These are phyloP conservation scores for Rhinoptilus africanus DNA, from an alignment of 2,113 vertebrate genomes.

Conservation along the genomic window DNA sequence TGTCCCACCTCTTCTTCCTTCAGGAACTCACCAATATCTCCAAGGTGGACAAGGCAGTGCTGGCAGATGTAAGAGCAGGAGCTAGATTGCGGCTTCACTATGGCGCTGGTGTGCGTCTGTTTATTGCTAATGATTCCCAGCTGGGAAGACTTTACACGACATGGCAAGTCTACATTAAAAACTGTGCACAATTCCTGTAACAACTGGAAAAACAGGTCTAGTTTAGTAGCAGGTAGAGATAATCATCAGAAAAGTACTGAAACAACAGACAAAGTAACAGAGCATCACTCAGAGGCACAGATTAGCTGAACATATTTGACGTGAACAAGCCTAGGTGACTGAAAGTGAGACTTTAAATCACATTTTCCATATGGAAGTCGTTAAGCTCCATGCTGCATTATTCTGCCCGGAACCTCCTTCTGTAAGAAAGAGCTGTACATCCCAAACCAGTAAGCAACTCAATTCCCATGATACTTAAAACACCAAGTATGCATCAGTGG, in stretches of 20 bases:
- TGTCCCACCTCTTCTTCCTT: neutral
- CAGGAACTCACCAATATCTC: slow-evolving; percentile 91
- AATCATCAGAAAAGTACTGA: neutral
- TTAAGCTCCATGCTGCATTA: neutral
- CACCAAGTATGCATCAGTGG: neutral
- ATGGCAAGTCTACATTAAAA: slow-evolving; percentile 97
- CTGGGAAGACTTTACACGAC: slow-evolving; percentile 95
- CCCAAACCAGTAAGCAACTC: neutral
- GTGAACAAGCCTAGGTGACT: neutral
- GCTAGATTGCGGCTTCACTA: slow-evolving; percentile 96
- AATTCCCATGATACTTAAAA: neutral
- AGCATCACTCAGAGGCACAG: fast-evolving
- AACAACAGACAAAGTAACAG: neutral
- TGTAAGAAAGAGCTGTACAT: neutral
- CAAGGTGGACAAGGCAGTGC: slow-evolving; percentile 99
- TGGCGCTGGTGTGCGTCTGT: slow-evolving; percentile 86
- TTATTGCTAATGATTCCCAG: slow-evolving; percentile 98
- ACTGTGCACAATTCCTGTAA: slow-evolving; percentile 98
- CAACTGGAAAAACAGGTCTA: slow-evolving; percentile 74
- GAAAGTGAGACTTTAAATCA: neutral
- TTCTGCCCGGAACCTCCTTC: neutral
- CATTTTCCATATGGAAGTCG: neutral
- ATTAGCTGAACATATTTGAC: neutral
- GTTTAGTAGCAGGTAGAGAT: neutral
- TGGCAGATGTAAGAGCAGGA: slow-evolving; percentile 99